phyloP scores from a whole-genome alignment of 2,888 invertebrate species.

The Atethmia centrago region DNA sequence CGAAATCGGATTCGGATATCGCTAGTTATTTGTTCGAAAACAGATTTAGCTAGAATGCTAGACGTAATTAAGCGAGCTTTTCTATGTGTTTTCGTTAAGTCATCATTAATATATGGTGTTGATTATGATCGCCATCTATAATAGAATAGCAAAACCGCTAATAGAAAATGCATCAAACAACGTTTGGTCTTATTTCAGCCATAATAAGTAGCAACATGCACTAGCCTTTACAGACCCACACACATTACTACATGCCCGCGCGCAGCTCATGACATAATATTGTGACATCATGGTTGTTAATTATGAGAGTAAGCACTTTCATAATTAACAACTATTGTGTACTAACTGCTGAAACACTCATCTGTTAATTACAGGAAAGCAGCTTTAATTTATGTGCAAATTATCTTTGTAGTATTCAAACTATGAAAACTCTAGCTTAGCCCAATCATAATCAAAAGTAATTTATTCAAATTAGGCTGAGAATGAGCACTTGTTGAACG shows the following conservation, averaged over 20 bases:
- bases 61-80: too few species aligned
- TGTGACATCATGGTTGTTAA: conserved; percentile 28
- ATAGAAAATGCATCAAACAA: too few species aligned
- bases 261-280: conserved; percentile 38
- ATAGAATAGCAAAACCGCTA: too few species aligned
- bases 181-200: background rate
- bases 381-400: background rate
- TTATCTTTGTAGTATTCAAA: background rate
- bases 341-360: background rate
- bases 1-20: too few species aligned
- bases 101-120: too few species aligned
- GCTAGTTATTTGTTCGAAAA: too few species aligned
- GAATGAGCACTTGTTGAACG: too few species aligned
- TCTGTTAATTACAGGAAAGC: conserved; percentile 19
- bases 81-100: too few species aligned
- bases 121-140: too few species aligned
- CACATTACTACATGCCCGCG: conserved; percentile 32
- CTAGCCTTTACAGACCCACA: conserved; percentile 27
- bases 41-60: too few species aligned
- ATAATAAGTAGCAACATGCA: background rate
- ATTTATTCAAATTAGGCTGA: too few species aligned
- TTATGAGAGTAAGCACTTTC: conserved; percentile 38
- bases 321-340: conserved; percentile 30
- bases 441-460: background rate
- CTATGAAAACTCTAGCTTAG: background rate